Evolutionary conservation across 2,113 vertebrate genomes (phyloP).

Genomic region (Piprites chloris): DNA sequence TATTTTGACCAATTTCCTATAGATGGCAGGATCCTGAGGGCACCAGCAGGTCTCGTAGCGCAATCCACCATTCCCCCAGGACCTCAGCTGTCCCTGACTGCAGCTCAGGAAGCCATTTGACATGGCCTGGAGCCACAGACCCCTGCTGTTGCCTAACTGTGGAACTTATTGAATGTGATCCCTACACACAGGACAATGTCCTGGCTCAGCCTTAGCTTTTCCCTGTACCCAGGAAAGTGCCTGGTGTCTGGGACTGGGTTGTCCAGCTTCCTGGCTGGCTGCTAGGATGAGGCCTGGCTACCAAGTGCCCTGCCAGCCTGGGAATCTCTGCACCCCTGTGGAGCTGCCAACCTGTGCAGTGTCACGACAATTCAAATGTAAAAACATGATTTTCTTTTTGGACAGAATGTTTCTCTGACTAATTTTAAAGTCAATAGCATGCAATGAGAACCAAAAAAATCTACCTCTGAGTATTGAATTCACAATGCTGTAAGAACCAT

Average conservation of each 20-base stretch:
- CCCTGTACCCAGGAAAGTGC: not conserved
- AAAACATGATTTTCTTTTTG: not conserved
- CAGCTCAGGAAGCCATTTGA: not conserved
- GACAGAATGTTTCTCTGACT: not conserved
- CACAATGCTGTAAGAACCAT: not conserved
- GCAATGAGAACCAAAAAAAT: not conserved
- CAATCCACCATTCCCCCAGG: not conserved
- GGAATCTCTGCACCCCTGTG: fast-evolving
- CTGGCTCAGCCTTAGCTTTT: not conserved
- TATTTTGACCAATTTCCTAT: not conserved
- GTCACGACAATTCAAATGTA: not conserved
- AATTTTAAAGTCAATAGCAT: not conserved
- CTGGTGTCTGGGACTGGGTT: fast-evolving
- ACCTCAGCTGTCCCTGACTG: not conserved
- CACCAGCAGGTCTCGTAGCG: not conserved
- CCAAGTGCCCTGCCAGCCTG: not conserved
- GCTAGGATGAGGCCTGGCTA: not conserved
- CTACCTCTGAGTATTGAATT: not conserved
- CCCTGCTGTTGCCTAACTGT: not conserved
- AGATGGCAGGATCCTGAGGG: not conserved
- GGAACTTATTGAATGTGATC: not conserved
- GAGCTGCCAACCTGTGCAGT: not conserved
- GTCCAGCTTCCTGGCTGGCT: not conserved
- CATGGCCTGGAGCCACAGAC: not conserved
- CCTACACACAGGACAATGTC: fast-evolving